phyloP scores from a whole-genome alignment of 2,888 invertebrate genomes.

The Clunio marinus region DNA sequence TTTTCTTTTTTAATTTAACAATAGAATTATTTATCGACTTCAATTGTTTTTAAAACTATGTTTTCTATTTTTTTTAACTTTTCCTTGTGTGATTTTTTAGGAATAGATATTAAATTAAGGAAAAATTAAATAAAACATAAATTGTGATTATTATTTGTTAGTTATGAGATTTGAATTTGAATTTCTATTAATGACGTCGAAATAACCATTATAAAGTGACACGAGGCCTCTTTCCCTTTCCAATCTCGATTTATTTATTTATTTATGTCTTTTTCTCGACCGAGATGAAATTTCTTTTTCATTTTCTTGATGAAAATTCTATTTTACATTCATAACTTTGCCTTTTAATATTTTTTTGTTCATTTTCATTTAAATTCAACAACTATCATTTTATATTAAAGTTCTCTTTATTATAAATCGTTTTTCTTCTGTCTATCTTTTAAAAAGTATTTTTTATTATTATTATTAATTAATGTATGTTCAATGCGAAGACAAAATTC shows the following conservation, averaged over 20 bases:
- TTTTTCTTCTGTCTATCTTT: background rate
- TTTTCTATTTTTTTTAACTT: conserved; percentile 19
- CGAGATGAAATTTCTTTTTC: conserved; percentile 8
- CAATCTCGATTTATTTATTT: too few species aligned
- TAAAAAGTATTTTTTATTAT: background rate
- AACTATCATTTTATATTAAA: conserved; percentile 39
- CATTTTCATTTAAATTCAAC: conserved; percentile 40
- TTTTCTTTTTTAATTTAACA: conserved; percentile 33
- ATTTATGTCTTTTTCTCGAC: background rate
- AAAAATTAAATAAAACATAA: conserved; percentile 2
- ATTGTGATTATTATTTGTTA: conserved; percentile 27
- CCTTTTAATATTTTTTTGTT: conserved; percentile 35
- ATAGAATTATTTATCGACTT: conserved; percentile 32
- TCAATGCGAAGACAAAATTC: background rate
- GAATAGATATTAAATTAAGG: conserved; percentile 20
- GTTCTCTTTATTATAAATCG: conserved; percentile 25
- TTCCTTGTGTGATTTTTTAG: conserved; percentile 11
- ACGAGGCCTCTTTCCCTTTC: conserved; percentile 16
- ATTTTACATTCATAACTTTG: background rate
- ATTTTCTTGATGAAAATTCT: too few species aligned
- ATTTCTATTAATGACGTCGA: conserved; percentile 27
- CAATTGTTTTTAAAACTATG: conserved; percentile 30
- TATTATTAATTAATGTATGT: background rate
- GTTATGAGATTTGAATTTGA: conserved; percentile 34
- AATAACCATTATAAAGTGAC: conserved; percentile 27